Conservation (phyloP, 30 jellyfish, hydroid and myxozoan genomes). For the Pelagia noctiluca region DNA sequence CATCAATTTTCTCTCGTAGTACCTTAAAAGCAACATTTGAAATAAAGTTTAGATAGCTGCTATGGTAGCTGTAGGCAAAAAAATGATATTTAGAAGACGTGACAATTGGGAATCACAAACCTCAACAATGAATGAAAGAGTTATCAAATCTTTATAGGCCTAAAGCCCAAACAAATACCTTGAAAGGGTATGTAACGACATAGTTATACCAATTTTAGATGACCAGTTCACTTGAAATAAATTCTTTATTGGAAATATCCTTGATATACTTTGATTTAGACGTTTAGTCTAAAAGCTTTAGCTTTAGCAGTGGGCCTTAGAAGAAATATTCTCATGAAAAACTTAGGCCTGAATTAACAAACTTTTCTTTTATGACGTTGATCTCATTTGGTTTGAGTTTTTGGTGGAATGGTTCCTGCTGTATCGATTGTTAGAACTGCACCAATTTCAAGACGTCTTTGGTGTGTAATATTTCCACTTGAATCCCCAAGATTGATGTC, state of each 20-base stretch:
- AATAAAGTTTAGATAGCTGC: too few relatives aligned
- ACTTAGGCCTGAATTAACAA: too few relatives aligned
- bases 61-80: too few relatives aligned
- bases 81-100: too few relatives aligned
- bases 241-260: slow-evolving; percentile 7
- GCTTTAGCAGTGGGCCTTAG: background rate
- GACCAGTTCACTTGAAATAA: background rate
- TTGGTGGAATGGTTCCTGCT: slow-evolving; percentile 43
- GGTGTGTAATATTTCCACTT: slow-evolving; percentile 3
- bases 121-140: background rate
- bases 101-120: background rate
- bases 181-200: too few relatives aligned
- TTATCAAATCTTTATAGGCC: too few relatives aligned
- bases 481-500: slow-evolving; percentile 36
- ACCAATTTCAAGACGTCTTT: slow-evolving; percentile 26
- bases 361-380: slow-evolving; percentile 14
- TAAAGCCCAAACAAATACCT: background rate
- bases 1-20: background rate
- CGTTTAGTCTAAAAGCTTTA: slow-evolving; percentile 20
- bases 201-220: too few relatives aligned
- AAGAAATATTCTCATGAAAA: slow-evolving; percentile 8
- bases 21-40: too few relatives aligned
- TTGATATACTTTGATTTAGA: slow-evolving; percentile 14
- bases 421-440: slow-evolving; percentile 22
- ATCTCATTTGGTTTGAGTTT: slow-evolving; percentile 6